These are phyloP conservation scores for Gallinago stenura DNA, from an alignment of 2,797 vertebrate genomes.

Conservation along the genomic window DNA sequence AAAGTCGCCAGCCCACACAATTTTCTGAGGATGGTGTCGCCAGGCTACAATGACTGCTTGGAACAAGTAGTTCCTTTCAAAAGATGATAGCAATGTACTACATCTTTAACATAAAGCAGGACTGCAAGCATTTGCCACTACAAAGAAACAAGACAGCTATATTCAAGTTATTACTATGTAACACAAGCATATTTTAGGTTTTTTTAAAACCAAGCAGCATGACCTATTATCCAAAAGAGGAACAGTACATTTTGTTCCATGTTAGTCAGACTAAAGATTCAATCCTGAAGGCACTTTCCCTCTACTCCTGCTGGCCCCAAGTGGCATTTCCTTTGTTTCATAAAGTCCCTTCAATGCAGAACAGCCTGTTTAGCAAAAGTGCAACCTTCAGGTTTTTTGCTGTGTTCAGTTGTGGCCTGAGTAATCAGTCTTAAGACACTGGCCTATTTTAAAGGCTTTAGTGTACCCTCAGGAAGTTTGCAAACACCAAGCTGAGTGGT, in stretches of 20 bases:
- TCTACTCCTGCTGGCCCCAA: neutral
- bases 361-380: neutral
- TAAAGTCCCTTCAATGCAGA: neutral
- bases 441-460: neutral
- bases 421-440: neutral
- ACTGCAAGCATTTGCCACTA: neutral
- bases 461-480: neutral
- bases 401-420: neutral
- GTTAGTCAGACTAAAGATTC: neutral
- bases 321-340: neutral
- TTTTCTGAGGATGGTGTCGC: constrained; percentile 56
- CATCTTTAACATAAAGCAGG: neutral
- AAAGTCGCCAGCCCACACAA: constrained; percentile 50
- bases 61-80: constrained; percentile 57
- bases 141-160: neutral
- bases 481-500: too few relatives aligned
- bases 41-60: constrained; percentile 42
- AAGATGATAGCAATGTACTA: neutral
- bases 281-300: neutral
- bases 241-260: neutral
- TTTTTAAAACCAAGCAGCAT: neutral
- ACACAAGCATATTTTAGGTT: neutral
- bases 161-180: neutral
- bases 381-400: neutral
- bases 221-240: neutral